Base-by-base conservation (phyloP, 2,113 vertebrate species). In the Apteryx mantelli region DNA sequence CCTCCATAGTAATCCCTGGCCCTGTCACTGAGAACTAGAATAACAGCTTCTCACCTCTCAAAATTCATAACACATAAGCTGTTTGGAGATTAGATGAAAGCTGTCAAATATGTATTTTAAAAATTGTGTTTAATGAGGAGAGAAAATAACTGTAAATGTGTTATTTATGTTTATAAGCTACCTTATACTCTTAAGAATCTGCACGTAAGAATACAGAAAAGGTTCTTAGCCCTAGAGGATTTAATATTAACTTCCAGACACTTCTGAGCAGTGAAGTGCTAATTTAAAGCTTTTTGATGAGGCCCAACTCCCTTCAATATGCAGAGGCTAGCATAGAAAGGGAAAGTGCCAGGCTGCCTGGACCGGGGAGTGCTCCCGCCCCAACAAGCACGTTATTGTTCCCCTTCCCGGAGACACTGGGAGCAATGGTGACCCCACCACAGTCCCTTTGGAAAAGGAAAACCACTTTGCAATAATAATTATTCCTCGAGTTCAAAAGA, bases 401-500 rank as follows among this genome's bases (percentile, higher is more conserved):
- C 91, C 86, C 73, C 63, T 73, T 63, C 89, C 90, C 7, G 1
- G 80, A 97, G 88, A 96, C 88, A 86, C 75, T 96, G 83, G 92
- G 97, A 96, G 88, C 93, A 65, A n/a, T 3, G 3, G 78, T 97
- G 95, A 97, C 96, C 95, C 93, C 65, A 73, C 56, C 89, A 81
- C 84, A 91, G 93, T 95, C 92, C 86, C 88, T 91, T 92, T 97
- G 94, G 90, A 95, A 96, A 85, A 92, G 71, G 68, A 94, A 89
- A 94, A 88, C 96, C 84, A 63, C 94, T 97, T 95, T 95, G 91
- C 94, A 97, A 95, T 96, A 98, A 97, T 93, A 97, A 97, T 97
- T 97, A 95, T 97, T 97, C 82, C 92, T 96, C n/a, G 85, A 94
- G 95, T 97, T 97, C 97, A 96, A 95, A 97, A 95, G 96, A 97